These are phyloP conservation scores for Drosophila bunnanda DNA, from an alignment of 2,888 invertebrate species.

Conservation along the genomic window DNA sequence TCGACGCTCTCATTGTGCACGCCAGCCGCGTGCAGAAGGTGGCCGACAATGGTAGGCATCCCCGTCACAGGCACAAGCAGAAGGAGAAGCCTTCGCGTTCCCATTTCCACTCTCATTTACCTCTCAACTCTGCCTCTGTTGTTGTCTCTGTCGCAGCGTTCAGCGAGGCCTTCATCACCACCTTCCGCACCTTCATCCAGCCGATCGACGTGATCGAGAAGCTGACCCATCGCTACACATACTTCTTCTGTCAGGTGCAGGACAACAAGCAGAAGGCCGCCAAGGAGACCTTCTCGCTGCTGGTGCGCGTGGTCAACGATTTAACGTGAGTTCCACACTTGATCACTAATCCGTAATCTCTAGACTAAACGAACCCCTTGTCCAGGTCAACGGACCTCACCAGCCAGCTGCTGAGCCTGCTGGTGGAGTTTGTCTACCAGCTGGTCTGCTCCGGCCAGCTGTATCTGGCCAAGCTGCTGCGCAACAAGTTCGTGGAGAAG, in stretches of 20 bases:
- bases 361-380: neutral
- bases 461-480: constrained; percentile 94
- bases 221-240: constrained; percentile 88
- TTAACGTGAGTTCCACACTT: constrained; percentile 90
- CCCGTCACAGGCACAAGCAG: constrained; percentile 16
- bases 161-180: constrained; percentile 97
- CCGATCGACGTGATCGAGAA: constrained; percentile 94
- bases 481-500: constrained; percentile 96
- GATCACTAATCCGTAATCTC: neutral
- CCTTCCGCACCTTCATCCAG: constrained; percentile 97
- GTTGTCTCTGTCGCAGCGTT: constrained; percentile 77
- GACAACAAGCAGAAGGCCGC: constrained; percentile 90
- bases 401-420: constrained; percentile 90
- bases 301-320: constrained; percentile 97
- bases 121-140: constrained; percentile 34
- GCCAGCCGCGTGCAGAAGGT: constrained; percentile 96
- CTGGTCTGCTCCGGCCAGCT: constrained; percentile 96
- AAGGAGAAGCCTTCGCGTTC: constrained; percentile 14
- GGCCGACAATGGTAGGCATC: constrained; percentile 83
- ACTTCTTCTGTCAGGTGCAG: constrained; percentile 90
- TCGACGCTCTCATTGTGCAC: constrained; percentile 97
- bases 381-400: constrained; percentile 93
- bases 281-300: constrained; percentile 94
- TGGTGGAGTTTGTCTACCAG: constrained; percentile 97
- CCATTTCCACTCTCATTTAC: constrained; percentile 39